phyloP scores from a whole-genome alignment of 92 coral and sea anemone species.

The Micromussa lordhowensis region DNA sequence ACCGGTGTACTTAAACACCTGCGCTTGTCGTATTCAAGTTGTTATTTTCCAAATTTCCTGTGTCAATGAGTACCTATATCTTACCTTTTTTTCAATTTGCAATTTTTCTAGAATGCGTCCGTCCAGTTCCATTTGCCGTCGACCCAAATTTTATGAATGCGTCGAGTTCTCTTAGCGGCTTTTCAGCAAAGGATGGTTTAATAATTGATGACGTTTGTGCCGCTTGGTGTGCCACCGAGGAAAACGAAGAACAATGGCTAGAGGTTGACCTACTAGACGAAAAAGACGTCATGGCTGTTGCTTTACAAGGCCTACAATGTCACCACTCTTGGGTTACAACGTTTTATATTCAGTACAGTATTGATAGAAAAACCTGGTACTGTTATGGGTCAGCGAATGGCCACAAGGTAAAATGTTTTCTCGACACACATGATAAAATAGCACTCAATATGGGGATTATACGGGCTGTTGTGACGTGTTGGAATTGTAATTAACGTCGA shows the following conservation, averaged over 20 bases:
- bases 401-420: conserved; percentile 55
- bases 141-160: not conserved
- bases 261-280: conserved; percentile 68
- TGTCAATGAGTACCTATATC: not conserved
- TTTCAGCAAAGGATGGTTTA: conserved; percentile 5
- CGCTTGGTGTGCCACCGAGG: conserved; percentile 75
- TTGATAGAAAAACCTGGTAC: conserved; percentile 70
- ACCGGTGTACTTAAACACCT: not conserved
- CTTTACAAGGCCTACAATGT: conserved; percentile 76
- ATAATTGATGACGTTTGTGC: conserved; percentile 21
- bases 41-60: too few species aligned
- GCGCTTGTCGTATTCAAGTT: not conserved
- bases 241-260: conserved; percentile 71
- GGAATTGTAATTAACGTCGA: too few species aligned
- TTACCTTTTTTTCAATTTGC: too few species aligned
- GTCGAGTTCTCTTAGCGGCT: not conserved
- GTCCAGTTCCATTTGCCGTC: conserved; percentile 19
- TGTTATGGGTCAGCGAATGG: conserved; percentile 76
- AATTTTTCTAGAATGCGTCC: conserved; percentile 17
- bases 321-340: conserved; percentile 64
- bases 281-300: conserved; percentile 69
- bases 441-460: too few species aligned
- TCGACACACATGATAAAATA: too few species aligned
- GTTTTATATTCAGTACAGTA: conserved; percentile 75
- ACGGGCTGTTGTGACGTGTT: too few species aligned